Base-by-base conservation (phyloP, 1,140 invertebrate genomes). In the Drosophila pallidifrons region DNA sequence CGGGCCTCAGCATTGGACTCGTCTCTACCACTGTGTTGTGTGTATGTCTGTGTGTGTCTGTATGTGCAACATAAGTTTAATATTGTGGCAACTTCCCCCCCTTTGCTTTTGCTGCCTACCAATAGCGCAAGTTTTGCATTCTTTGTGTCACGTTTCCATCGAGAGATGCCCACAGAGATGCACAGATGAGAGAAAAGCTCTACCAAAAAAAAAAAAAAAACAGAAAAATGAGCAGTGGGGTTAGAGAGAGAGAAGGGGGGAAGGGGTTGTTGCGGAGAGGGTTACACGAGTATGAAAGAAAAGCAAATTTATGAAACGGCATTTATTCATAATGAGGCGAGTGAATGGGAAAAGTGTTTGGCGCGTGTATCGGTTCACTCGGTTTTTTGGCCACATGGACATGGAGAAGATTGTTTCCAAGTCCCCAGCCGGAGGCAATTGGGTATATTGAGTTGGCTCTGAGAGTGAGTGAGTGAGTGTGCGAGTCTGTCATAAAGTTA, bases 301-400 rank as follows among this genome's bases (percentile, higher is more conserved):
- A 79, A 89, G 77, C 70, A 89, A 88, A 88, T 88, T 89, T 88
- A 89, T 89, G 83, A 88, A 88, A 88, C 74, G 81, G 82, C 85
- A 89, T 88, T 89, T 88, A 88, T 88, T 81, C 83, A 89, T 88
- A 88, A 88, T 89, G 83, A 88, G 85, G 52, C 74, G 28, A 81
- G 70, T 67, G 63, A 74, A 79, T 79, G 72, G 75, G 66, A 81
- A 89, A 89, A 89, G 73, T 83, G 83, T 89, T 69, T 83, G 83
- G 80, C 77, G 80, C 80, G 69, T 88, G 83, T 87, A 82, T 87
- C 69, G 76, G 71, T 67, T 69, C 58, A 75, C 66, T 81, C 65
- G 41, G 45, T 73, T 80, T 71, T 47, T 71, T 58, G 67, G 30
- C 67, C 67, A 64, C 66, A 63, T n/a, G 46, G 41, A 49, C 32